Evolutionary conservation across 2,888 invertebrate species (phyloP), one percentile per base, ranked within the genome.

Genomic region (Meteorus colon): DNA sequence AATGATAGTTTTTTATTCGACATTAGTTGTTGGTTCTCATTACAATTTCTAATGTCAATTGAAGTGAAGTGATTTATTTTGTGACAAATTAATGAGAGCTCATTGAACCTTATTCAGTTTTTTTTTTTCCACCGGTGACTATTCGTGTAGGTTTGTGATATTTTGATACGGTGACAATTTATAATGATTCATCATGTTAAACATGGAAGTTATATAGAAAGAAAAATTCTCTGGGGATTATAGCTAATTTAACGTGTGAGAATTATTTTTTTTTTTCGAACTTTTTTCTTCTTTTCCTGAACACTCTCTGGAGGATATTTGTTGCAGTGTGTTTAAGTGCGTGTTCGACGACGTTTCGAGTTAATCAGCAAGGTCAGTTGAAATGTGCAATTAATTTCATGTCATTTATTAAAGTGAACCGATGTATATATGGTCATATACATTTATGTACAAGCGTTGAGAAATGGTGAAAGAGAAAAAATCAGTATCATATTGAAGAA

Each of bases 331-430:
- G 55, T 55, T 41, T 41, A 41, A 41, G 55, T 19, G 55, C 8
- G n/a, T 37, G 19, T 37, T 65, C 37, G 27, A 48, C 45, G 41
- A 67, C 51, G 27, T 48, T 29, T 51, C 29, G 16, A 48, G 48
- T 68, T 68, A 68, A 68, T 68, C 45, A 68, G 27, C 68, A 68
- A 68, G 68, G 68, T 68, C 29, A 68, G 68, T 68, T 68, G 29
- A 68, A 68, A 68, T 29, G 48, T 68, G 68, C 48, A 48, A 68
- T 68, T 68, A 48, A 68, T 68, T 48, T 68, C 51, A 68, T 48
- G 29, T 68, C 68, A 48, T 68, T 68, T 68, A 48, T 68, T 48
- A 55, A 19, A 55, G 55, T 55, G 55, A 55, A 48, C 48, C n/a
- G n/a, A 48, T 48, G n/a, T n/a, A 48, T 41, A 41, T 41, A 55